phyloP scores from a whole-genome alignment of 2,888 invertebrate species.

The Tenodera sinensis region DNA sequence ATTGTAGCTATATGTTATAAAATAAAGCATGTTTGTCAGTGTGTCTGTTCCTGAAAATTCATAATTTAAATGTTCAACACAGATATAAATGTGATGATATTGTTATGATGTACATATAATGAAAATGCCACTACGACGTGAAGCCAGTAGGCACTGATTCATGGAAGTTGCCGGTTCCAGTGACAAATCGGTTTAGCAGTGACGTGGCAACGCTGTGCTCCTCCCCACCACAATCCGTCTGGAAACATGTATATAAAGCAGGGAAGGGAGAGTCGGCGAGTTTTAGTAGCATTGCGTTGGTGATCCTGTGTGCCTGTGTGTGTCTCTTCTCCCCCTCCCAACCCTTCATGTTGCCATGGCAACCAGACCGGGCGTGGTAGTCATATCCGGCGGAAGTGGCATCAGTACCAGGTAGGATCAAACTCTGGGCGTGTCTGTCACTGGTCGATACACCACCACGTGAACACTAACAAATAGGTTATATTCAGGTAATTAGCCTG shows the following conservation, averaged over 20 bases:
- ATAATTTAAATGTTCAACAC: no score
- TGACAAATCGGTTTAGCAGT: constrained; percentile 1
- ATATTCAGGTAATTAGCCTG: no score
- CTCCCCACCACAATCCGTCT: not conserved
- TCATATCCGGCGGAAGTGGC: not conserved
- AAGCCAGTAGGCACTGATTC: not conserved
- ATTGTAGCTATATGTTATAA: no score
- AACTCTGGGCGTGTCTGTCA: no score
- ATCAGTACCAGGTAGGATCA: not conserved
- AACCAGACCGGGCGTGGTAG: not conserved
- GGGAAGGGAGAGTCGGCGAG: not conserved
- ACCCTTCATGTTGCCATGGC: not conserved
- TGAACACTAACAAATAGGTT: no score
- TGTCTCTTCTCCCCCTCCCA: not conserved
- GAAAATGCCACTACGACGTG: not conserved
- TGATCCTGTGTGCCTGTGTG: not conserved
- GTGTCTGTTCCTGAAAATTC: no score
- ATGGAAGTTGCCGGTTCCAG: not conserved
- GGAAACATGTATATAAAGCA: not conserved
- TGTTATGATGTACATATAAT: no score
- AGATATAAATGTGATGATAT: no score
- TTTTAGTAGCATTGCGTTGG: constrained; percentile 8
- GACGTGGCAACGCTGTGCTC: not conserved
- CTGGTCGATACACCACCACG: no score
- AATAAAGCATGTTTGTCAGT: no score